phyloP scores from a whole-genome alignment of 2,888 invertebrate species.

The Azorinus chamasolen region DNA sequence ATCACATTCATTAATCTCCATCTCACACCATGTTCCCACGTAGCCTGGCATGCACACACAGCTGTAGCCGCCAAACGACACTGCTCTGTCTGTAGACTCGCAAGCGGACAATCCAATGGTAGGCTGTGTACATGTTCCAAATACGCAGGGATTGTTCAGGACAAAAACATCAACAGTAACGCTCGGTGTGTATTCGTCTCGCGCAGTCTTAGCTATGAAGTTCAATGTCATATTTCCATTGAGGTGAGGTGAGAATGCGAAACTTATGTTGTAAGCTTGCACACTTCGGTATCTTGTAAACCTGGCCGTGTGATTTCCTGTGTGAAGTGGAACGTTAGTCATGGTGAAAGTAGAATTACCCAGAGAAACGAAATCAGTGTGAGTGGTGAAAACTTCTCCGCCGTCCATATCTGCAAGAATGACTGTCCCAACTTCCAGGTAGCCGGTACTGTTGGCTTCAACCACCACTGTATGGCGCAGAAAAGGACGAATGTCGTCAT shows the following conservation, averaged over 20 bases:
- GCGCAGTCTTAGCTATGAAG: slow-evolving; percentile 42
- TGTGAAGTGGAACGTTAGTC: background rate
- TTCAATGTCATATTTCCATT: slow-evolving; percentile 49
- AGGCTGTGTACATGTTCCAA: slow-evolving; percentile 56
- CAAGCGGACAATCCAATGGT: slow-evolving; percentile 29
- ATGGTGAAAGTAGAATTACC: slow-evolving; percentile 36
- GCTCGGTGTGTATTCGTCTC: slow-evolving; percentile 39
- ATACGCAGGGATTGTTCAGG: slow-evolving; percentile 52
- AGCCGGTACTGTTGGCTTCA: slow-evolving; percentile 37
- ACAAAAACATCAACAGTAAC: slow-evolving; percentile 42
- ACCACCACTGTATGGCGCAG: slow-evolving; percentile 19
- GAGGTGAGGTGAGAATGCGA: slow-evolving; percentile 23
- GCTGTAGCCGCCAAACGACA: slow-evolving; percentile 48
- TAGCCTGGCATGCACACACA: slow-evolving; percentile 69
- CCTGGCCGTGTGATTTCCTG: slow-evolving; percentile 9
- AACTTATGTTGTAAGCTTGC: slow-evolving; percentile 35
- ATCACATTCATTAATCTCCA: slow-evolving; percentile 63
- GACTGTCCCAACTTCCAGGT: slow-evolving; percentile 33
- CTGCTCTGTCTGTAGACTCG: slow-evolving; percentile 41
- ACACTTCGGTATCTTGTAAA: slow-evolving; percentile 25
- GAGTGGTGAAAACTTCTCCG: slow-evolving; percentile 26
- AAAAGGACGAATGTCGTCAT: slow-evolving; percentile 34
- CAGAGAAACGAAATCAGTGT: slow-evolving; percentile 18
- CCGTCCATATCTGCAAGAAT: slow-evolving; percentile 51
- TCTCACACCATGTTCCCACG: slow-evolving; percentile 62